These are phyloP conservation scores for Agrotis exclamationis DNA, from an alignment of 2,888 invertebrate genomes.

Conservation along the genomic window DNA sequence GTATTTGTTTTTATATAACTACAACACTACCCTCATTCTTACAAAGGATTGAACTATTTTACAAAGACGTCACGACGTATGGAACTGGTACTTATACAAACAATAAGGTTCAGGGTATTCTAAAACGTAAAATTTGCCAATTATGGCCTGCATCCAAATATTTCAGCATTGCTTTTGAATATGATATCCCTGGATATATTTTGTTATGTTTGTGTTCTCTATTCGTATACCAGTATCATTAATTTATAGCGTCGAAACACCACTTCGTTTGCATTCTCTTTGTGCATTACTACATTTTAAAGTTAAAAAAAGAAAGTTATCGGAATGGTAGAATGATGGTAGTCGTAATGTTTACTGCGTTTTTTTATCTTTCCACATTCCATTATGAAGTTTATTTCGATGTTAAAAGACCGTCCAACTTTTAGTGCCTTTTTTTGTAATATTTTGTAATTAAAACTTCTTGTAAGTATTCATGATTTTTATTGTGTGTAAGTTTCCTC, in stretches of 20 bases:
- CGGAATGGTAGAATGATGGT: constrained; percentile 9
- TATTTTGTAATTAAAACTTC: constrained; percentile 53
- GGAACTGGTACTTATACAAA: background rate
- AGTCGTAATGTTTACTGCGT: background rate
- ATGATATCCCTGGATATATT: background rate
- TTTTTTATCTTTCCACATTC: constrained; percentile 31
- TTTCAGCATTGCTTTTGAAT: background rate
- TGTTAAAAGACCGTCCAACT: constrained; percentile 49
- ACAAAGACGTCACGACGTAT: background rate
- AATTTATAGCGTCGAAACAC: background rate
- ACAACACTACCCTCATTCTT: constrained; percentile 11
- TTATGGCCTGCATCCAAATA: no score
- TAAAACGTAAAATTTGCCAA: background rate
- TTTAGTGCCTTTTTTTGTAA: constrained; percentile 63
- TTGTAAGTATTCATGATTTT: constrained; percentile 51
- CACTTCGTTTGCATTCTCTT: background rate
- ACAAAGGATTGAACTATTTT: constrained; percentile 1
- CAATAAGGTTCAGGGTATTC: background rate
- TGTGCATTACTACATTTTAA: background rate
- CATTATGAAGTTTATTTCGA: constrained; percentile 23
- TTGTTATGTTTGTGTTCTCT: background rate
- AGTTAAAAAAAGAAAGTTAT: background rate
- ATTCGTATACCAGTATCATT: background rate
- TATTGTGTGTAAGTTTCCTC: constrained; percentile 64
- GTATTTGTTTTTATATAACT: background rate